Evolutionary conservation across 1,140 invertebrate genomes (phyloP).

Genomic region (Piezodorus guildinii): DNA sequence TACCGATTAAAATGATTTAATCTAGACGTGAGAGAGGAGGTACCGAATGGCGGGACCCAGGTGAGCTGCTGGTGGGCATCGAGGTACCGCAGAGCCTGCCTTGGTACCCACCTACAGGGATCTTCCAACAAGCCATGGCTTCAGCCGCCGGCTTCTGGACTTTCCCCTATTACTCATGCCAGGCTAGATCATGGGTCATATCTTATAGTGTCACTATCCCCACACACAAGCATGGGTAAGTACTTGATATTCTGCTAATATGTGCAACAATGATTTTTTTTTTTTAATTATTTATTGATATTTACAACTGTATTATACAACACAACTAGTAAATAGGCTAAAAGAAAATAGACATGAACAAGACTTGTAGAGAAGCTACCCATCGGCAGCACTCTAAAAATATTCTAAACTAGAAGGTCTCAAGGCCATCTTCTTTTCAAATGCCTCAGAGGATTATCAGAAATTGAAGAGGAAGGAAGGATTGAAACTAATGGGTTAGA

Average conservation of each 20-base stretch:
- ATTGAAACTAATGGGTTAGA: too few relatives aligned
- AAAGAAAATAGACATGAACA: too few relatives aligned
- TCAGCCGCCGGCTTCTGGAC: slow-evolving; percentile 61
- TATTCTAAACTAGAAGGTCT: too few relatives aligned
- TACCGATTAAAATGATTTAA: neutral
- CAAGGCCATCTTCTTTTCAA: too few relatives aligned
- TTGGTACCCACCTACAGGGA: slow-evolving; percentile 25
- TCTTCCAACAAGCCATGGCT: slow-evolving; percentile 40
- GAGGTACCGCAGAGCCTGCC: slow-evolving; percentile 17
- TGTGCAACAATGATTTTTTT: too few relatives aligned
- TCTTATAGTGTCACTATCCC: slow-evolving; percentile 65
- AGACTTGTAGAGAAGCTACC: too few relatives aligned
- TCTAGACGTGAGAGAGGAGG: neutral
- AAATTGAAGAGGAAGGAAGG: too few relatives aligned
- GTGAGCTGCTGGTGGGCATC: slow-evolving; percentile 11
- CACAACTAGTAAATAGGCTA: too few relatives aligned
- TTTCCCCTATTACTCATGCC: slow-evolving; percentile 65
- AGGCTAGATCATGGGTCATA: slow-evolving; percentile 54
- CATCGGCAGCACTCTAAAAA: too few relatives aligned
- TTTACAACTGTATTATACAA: too few relatives aligned
- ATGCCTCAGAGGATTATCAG: too few relatives aligned
- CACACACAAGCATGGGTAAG: slow-evolving; percentile 45
- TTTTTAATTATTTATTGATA: too few relatives aligned
- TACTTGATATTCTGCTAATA: neutral
- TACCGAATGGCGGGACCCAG: slow-evolving; percentile 10